Evolutionary conservation across 2,888 invertebrate genomes (phyloP), one percentile per base, ranked within the genome.

Genomic region (Ctena decussata): DNA sequence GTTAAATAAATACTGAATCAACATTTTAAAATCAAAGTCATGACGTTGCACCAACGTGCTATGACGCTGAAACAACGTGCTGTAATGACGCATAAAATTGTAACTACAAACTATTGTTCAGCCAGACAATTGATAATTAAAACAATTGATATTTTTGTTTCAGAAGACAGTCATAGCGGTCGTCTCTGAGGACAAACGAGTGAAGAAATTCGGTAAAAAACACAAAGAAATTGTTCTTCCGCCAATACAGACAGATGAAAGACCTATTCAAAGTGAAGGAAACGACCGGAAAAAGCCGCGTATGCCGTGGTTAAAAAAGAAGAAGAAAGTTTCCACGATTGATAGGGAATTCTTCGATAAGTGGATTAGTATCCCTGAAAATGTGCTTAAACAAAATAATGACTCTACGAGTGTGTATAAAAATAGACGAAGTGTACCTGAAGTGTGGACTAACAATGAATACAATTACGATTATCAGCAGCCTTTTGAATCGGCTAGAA

Each of bases 301-400:
- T 5, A 65, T 65, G 65, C 87, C 81, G 30, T 88, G 82, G 81
- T 74, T 77, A 65, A 85, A 85, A 35, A 71, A 73, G 39, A 83
- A 83, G 71, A 80, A 79, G 46, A 83, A 83, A 46, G 32, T 60
- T 11, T 79, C 80, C 21, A 65, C 39, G 37, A 78, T 88, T 15
- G 79, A 85, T 49, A 71, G 37, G n/a, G 46, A 78, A 24, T 88
- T 77, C 46, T 88, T 88, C 71, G 87, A 88, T 37, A 83, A 83
- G 8, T 88, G 87, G 87, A 81, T 79, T 5, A 79, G 81, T 72
- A 83, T 85, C n/a, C 87, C 87, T 0, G 30, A 27, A 21, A 35
- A 65, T 11, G 65, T 65, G 1, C 21, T 65, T 21, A 32, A 35
- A 24, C 8, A 27, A 18, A 24, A 24, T 12, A 35, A 65, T 21